phyloP scores from a whole-genome alignment of 2,888 invertebrate species.

The Chrysopilus asiliformis region DNA sequence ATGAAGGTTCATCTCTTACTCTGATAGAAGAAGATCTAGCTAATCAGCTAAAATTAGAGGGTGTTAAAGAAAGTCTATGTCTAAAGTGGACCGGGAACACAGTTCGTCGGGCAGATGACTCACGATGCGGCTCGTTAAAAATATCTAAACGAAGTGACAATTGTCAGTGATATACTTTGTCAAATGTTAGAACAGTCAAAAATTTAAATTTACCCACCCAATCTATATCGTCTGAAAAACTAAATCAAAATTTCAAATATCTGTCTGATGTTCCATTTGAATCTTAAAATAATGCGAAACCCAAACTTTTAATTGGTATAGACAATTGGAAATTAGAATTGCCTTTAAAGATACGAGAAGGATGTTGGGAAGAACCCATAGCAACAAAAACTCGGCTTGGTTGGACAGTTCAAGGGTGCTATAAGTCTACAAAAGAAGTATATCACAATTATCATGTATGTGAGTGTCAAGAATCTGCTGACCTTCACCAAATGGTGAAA shows the following conservation, averaged over 20 bases:
- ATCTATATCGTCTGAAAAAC: too few relatives aligned
- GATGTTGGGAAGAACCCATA: constrained; percentile 9
- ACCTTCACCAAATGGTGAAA: neutral
- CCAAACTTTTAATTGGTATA: too few relatives aligned
- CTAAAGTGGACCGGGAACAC: constrained; percentile 14
- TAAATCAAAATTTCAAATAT: too few relatives aligned
- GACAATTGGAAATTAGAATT: too few relatives aligned
- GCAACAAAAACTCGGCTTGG: constrained; percentile 13
- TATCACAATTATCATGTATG: neutral
- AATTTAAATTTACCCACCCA: too few relatives aligned
- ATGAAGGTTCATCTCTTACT: constrained; percentile 13
- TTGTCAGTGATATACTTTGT: too few relatives aligned
- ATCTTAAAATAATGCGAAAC: too few relatives aligned
- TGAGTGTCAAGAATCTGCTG: neutral
- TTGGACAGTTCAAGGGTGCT: constrained; percentile 12
- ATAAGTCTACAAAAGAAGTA: too few relatives aligned
- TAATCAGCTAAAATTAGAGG: constrained; percentile 10
- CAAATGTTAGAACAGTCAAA: too few relatives aligned
- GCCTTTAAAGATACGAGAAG: constrained; percentile 8
- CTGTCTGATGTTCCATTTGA: too few relatives aligned
- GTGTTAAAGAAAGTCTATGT: constrained; percentile 10
- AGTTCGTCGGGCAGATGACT: constrained; percentile 5
- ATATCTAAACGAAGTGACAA: neutral
- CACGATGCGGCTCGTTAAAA: constrained; percentile 1
- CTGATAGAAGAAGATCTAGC: constrained; percentile 10